Evolutionary conservation across 2,113 vertebrate species (phyloP).

Genomic region (Aspiorhynchus laticeps): DNA sequence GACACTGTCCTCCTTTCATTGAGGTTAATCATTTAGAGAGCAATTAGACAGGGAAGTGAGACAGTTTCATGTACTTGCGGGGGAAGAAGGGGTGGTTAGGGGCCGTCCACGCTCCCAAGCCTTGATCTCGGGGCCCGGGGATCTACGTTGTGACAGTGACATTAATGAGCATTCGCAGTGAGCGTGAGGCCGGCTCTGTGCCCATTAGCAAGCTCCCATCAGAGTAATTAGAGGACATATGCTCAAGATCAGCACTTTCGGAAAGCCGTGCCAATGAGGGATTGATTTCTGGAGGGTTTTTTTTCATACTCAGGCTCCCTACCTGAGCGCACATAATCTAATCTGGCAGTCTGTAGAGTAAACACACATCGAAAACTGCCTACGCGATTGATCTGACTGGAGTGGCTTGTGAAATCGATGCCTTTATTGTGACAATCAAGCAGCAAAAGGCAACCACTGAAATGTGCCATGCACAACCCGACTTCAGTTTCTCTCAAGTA

Average conservation of each 20-base stretch:
- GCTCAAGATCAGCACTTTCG: constrained; percentile 82
- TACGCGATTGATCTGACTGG: constrained; percentile 40
- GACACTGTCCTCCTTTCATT: constrained; percentile 52
- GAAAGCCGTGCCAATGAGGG: constrained; percentile 76
- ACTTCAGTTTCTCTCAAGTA: constrained; percentile 3
- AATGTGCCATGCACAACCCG: neutral
- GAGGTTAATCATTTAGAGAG: constrained; percentile 70
- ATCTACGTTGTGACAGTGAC: constrained; percentile 76
- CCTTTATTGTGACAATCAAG: constrained; percentile 47
- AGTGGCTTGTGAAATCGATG: constrained; percentile 47
- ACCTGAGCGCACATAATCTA: constrained; percentile 68
- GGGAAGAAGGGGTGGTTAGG: constrained; percentile 14
- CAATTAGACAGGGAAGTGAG: constrained; percentile 61
- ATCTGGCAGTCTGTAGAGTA: constrained; percentile 68
- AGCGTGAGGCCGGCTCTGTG: constrained; percentile 67
- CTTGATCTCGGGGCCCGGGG: constrained; percentile 71
- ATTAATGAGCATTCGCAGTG: constrained; percentile 73
- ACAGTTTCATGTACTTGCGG: constrained; percentile 52
- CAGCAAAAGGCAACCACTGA: neutral
- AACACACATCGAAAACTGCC: constrained; percentile 42
- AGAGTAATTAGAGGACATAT: constrained; percentile 88
- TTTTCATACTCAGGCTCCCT: constrained; percentile 55
- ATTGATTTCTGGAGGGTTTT: constrained; percentile 70
- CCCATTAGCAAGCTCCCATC: constrained; percentile 83
- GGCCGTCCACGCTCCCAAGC: constrained; percentile 55